A percentile compares a stretch with the other conserved stretches of the same genome.
Evolutionary conservation across 1,140 invertebrate genomes (phyloP).

Genomic region (Phymorhynchus buccinoides): DNA sequence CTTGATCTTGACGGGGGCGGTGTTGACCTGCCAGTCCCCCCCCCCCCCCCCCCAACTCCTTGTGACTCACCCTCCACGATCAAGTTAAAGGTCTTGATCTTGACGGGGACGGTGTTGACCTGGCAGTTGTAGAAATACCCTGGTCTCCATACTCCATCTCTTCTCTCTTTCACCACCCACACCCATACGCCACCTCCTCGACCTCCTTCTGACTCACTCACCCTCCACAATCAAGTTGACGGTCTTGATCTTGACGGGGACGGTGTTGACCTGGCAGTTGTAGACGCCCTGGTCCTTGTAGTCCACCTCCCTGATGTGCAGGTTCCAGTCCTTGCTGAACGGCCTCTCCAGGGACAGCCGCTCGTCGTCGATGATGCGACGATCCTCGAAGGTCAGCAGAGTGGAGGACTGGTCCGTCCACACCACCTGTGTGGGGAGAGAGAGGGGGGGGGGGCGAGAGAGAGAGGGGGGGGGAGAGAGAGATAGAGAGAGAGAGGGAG

Average conservation of each 20-base stretch:
- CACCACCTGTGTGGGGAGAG: constrained; percentile 58
- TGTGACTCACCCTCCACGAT: constrained; percentile 63
- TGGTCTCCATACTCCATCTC: constrained; percentile 64
- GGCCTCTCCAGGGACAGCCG: constrained; percentile 69
- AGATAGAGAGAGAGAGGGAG: no score
- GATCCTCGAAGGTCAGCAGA: constrained; percentile 66
- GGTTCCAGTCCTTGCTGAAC: constrained; percentile 70
- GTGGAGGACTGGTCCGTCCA: constrained; percentile 69
- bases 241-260: constrained; percentile 69
- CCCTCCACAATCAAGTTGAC: constrained; percentile 68
- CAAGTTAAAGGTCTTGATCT: constrained; percentile 66
- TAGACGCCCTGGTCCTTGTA: constrained; percentile 67
- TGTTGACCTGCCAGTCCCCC: constrained; percentile 71
- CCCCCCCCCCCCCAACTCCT: constrained; percentile 51
- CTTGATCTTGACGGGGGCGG: constrained; percentile 68
- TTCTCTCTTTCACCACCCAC: not conserved
- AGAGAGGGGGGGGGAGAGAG: no score
- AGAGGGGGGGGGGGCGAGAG: no score
- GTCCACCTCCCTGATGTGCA: constrained; percentile 66
- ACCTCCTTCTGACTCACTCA: constrained; percentile 30
- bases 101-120: constrained; percentile 71
- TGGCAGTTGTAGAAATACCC: constrained; percentile 69
- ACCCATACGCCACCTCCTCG: constrained; percentile 49
- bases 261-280: constrained; percentile 71
- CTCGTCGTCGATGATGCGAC: constrained; percentile 68